These are phyloP conservation scores for Eleginops maclovinus DNA, from an alignment of 2,113 vertebrate species.

Conservation along the genomic window DNA sequence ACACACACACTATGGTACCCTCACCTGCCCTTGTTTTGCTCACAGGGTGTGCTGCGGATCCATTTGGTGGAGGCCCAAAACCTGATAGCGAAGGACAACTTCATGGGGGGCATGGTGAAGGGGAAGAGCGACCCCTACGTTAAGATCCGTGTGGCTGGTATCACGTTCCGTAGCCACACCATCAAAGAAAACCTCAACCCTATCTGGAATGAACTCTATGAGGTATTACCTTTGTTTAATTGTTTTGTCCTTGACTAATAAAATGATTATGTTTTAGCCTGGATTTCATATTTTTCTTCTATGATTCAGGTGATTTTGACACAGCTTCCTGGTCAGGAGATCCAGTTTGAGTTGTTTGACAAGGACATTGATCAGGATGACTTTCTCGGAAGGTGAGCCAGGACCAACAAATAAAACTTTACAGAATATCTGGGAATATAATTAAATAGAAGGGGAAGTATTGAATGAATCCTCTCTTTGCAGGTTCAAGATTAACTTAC, in stretches of 20 bases:
- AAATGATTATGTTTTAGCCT: neutral
- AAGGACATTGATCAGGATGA: slow-evolving; percentile 94
- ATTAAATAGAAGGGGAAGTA: neutral
- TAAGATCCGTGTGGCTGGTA: slow-evolving; percentile 87
- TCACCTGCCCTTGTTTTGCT: neutral
- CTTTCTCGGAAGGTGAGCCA: slow-evolving; percentile 89
- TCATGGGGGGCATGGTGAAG: slow-evolving; percentile 91
- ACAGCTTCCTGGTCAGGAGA: slow-evolving; percentile 90
- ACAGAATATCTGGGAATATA: neutral
- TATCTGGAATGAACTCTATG: slow-evolving; percentile 92
- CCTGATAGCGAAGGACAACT: slow-evolving; percentile 93
- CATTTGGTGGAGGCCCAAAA: slow-evolving; percentile 90
- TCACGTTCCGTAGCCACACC: slow-evolving; percentile 88
- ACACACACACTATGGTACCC: neutral
- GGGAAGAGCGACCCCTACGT: slow-evolving; percentile 95
- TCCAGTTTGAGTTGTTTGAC: slow-evolving; percentile 91
- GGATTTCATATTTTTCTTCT: neutral
- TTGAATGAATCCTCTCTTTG: slow-evolving; percentile 30
- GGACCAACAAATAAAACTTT: neutral
- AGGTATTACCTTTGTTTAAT: slow-evolving; percentile 77
- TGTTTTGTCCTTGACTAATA: neutral
- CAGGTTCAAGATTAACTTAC: slow-evolving; percentile 90
- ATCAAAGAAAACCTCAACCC: slow-evolving; percentile 93
- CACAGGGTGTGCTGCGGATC: slow-evolving; percentile 89
- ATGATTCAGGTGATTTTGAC: slow-evolving; percentile 86